Base-by-base conservation (phyloP, 2,888 invertebrate genomes). In the Ochropacha duplaris region DNA sequence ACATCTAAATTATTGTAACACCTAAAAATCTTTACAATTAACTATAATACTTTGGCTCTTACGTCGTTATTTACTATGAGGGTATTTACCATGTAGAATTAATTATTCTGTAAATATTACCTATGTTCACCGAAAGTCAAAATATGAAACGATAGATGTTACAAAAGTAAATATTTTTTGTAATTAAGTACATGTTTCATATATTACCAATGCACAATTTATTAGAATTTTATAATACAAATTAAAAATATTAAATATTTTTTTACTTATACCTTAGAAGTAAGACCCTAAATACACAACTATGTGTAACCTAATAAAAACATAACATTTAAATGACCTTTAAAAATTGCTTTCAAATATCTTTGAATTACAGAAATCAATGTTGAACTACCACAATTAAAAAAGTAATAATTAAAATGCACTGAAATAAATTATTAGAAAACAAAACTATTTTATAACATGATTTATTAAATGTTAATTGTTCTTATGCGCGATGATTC, bases 321-420 rank as follows among this genome's bases (percentile, higher is more conserved):
- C 65, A 64, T 68, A 68, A 72, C 66, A 68, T 63, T 62, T 61
- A 36, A 49, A 31, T 44, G 2, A 34, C 11, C 50, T 26, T 12
- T 49, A 28, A 49, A 28, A 56, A 36, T 14, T 51, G 58, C 54
- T 57, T 54, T 54, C 57, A 58, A 61, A 63, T 59, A 57, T 60
- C 50, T n/a, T 24, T 60, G 61, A 69, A 65, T 59, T 64, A 62
- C 31, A 70, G 39, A n/a, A 68, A 69, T 64, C 12, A 31, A 31
- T 31, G 12, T 31, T 2, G 12, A 31, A 12, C 6, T 12, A 31
- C 2, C 31, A 31, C 12, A 31, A 12, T 64, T 68, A 63, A 59
- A 59, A 60, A 72, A 71, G 61, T 73, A 74, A 72, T 71, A 79
- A 78, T 81, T 80, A 86, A 87, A 88, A 87, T 87, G 87, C 88